Percentiles rank a stretch among this genome's conserved stretches.
Conservation (phyloP, 2,797 vertebrate genomes). For the Sebastes trivittatus region DNA sequence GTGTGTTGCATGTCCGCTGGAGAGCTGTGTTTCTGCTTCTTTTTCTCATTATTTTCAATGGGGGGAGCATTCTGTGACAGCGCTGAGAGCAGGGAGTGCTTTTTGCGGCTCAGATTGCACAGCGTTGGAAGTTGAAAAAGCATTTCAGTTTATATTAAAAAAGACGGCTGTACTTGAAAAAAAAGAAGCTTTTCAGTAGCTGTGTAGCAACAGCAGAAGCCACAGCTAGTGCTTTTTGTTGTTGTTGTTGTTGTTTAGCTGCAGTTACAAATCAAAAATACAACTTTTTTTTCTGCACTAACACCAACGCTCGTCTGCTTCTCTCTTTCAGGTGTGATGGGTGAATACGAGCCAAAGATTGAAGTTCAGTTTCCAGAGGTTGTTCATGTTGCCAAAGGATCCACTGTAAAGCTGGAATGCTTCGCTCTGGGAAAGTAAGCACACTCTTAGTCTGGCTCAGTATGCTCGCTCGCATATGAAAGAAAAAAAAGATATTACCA, state of each 20-base stretch:
- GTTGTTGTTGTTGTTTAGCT: constrained; percentile 3
- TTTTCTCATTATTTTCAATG: constrained; percentile 44
- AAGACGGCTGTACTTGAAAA: constrained; percentile 17
- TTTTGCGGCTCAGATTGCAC: constrained; percentile 23
- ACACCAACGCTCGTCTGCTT: constrained; percentile 30
- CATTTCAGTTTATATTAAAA: constrained; percentile 10
- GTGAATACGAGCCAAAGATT: constrained; percentile 99
- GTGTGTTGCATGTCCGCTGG: constrained; percentile 34
- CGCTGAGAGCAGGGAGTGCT: constrained; percentile 8
- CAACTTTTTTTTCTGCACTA: neutral
- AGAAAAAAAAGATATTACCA: constrained; percentile 1
- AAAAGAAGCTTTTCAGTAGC: constrained; percentile 11
- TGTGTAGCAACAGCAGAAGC: constrained; percentile 11
- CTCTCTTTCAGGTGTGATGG: constrained; percentile 91
- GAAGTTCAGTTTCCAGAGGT: constrained; percentile 98
- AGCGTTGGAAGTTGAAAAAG: constrained; percentile 36
- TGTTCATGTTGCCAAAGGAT: constrained; percentile 92
- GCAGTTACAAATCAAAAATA: constrained; percentile 1
- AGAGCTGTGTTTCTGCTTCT: constrained; percentile 23
- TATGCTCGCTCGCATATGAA: constrained; percentile 17
- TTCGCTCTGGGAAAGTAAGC: constrained; percentile 99
- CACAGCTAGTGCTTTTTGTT: neutral
- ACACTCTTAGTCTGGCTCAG: constrained; percentile 5
- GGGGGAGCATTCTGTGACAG: constrained; percentile 28
- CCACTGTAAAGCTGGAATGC: constrained; percentile 94